A percentile compares a stretch with the other conserved stretches of the same genome.
Evolutionary conservation across 2,888 invertebrate genomes (phyloP).

Genomic region (Tetanocera ferruginea): DNA sequence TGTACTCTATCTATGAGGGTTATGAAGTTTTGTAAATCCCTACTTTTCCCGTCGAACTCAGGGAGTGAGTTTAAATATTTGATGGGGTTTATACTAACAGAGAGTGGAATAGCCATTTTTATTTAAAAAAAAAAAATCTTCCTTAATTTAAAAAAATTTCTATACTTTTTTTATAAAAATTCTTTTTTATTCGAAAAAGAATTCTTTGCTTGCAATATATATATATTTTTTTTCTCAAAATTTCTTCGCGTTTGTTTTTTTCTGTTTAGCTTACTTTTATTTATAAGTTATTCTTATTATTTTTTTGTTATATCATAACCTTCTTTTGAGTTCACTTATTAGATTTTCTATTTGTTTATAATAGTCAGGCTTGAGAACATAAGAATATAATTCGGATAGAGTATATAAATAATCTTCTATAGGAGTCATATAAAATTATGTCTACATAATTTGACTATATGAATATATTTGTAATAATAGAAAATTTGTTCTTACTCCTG

Average conservation of each 20-base stretch:
- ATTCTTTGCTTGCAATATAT: no score
- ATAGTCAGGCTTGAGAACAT: not conserved
- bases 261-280: not conserved
- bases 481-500: no score
- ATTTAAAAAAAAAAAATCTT: not conserved
- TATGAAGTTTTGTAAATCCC: conserved; percentile 37
- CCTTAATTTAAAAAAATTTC: no score
- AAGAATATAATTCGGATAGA: not conserved
- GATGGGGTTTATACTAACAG: conserved; percentile 19
- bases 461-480: no score
- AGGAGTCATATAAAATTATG: no score
- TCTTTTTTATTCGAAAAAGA: no score
- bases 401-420: not conserved
- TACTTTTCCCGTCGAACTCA: conserved; percentile 33
- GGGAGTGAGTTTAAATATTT: conserved; percentile 38
- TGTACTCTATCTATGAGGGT: conserved; percentile 44
- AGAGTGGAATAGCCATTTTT: no score
- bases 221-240: no score
- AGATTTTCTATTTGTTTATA: not conserved
- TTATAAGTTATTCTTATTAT: not conserved
- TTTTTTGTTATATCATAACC: not conserved
- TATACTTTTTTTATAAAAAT: no score
- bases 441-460: no score
- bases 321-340: not conserved
- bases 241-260: not conserved